A percentile compares a stretch with the other conserved stretches of the same genome.
These are phyloP conservation scores for Byasa hedistus DNA, from an alignment of 2,888 invertebrate genomes.

Conservation along the genomic window DNA sequence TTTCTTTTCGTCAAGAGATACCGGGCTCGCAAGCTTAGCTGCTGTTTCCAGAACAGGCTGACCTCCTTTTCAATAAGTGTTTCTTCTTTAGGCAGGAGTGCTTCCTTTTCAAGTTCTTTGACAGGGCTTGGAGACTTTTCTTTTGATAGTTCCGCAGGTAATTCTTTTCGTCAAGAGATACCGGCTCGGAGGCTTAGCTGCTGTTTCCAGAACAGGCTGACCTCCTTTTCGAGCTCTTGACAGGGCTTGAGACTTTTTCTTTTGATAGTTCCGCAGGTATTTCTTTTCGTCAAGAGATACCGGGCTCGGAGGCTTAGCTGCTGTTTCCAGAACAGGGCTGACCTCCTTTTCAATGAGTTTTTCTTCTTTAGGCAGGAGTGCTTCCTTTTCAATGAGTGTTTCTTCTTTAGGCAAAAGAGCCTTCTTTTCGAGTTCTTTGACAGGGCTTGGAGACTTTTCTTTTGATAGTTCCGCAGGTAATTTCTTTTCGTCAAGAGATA, in stretches of 20 bases:
- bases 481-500: neutral
- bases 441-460: constrained; percentile 4
- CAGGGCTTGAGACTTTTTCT: neutral
- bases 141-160: neutral
- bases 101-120: constrained; percentile 12
- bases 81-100: too few species aligned
- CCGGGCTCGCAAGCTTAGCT: neutral
- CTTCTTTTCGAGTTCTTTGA: too few species aligned
- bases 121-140: neutral
- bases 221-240: too few species aligned
- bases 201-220: too few species aligned
- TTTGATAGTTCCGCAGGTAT: too few species aligned
- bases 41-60: constrained; percentile 30
- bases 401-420: too few species aligned
- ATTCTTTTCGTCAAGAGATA: neutral
- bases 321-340: neutral
- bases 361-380: neutral
- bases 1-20: constrained; percentile 2
- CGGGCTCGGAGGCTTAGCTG: constrained; percentile 4
- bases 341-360: constrained; percentile 3
- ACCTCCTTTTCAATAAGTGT: constrained; percentile 23
- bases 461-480: neutral
- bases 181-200: too few species aligned
- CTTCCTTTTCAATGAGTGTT: too few species aligned
- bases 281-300: neutral